Base-by-base conservation (phyloP, 2,113 vertebrate genomes). In the Alosa alosa region DNA sequence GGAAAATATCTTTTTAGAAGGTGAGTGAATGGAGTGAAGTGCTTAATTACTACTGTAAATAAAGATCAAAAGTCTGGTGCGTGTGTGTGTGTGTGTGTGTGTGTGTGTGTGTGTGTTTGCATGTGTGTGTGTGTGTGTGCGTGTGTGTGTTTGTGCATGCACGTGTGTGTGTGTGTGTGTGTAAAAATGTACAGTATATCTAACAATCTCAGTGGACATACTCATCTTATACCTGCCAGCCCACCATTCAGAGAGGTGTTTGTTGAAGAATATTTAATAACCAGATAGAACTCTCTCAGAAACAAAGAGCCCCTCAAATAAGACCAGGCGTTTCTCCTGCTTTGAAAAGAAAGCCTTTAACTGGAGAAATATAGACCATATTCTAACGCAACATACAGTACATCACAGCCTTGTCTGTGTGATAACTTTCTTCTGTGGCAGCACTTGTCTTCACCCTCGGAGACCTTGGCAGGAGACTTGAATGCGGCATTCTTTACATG, bases 261-360 rank as follows among this genome's bases (percentile, higher is more conserved):
- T 78, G 72, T 36, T 78, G 31, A 78, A 78, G 72, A 10, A 39
- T 78, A 36, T 78, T 78, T 78, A 78, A 60, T 20, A 17, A 57
- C 18, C 52, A 75, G 68, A 39, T 75, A 78, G 72, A 78, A 78
- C 72, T 78, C 31, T 78, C 72, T 39, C 72, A 78, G 72, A 36
- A 78, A 78, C 72, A 78, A 78, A 78, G 31, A 17, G 72, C 13
- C 72, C 15, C 31, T 78, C 72, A 78, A 78, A 78, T 17, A 31
- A 78, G 9, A 78, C 13, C 13, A 78, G 72, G 25, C 72, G 17
- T 9, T 13, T 36, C 10, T 20, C 60, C 60, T 36, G 31, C 68
- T 36, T 10, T 31, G 25, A 75, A 75, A 1, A 75, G 68, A 31
- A 25, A 5, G 3, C 36, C n/a, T 15, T 31, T 31, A 10, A 13